A percentile compares a stretch with the other conserved stretches of the same genome.
phyloP scores from a whole-genome alignment of 2,113 vertebrate species.

The Antechinus flavipes region DNA sequence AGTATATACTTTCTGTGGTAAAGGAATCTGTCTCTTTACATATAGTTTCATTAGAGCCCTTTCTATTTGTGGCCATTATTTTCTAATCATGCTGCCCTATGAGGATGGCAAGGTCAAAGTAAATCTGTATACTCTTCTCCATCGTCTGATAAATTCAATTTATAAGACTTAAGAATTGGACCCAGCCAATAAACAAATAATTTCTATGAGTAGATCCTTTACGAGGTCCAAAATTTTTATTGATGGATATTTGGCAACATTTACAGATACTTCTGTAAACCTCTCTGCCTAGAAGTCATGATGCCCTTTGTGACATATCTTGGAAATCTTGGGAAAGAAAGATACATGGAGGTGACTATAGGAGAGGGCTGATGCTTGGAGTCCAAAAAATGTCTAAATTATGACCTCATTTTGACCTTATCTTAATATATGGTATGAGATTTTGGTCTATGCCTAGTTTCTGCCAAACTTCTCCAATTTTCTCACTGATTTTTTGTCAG shows the following conservation, averaged over 20 bases:
- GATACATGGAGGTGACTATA: neutral
- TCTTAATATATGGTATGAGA: no score
- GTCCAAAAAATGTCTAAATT: neutral
- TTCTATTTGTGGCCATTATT: neutral
- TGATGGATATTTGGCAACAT: neutral
- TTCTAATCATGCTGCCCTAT: neutral
- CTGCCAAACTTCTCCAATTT: no score
- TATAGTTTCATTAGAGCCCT: neutral
- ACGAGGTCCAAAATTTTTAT: neutral
- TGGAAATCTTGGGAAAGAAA: neutral
- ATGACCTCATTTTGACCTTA: no score
- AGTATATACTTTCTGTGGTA: neutral
- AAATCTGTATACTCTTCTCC: neutral
- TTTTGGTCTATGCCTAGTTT: no score
- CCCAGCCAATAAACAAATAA: neutral
- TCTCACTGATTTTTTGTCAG: no score
- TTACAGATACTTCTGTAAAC: neutral
- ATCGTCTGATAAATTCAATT: neutral
- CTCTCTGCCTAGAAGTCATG: neutral
- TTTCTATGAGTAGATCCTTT: neutral
- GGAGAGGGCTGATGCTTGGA: neutral
- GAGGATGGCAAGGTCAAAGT: neutral
- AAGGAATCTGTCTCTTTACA: neutral
- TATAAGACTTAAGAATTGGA: neutral
- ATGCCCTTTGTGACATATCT: neutral